A percentile compares a stretch with the other conserved stretches of the same genome.
Evolutionary conservation across 1,140 invertebrate species (phyloP).

Genomic region (Acyrthosiphon pisum): DNA sequence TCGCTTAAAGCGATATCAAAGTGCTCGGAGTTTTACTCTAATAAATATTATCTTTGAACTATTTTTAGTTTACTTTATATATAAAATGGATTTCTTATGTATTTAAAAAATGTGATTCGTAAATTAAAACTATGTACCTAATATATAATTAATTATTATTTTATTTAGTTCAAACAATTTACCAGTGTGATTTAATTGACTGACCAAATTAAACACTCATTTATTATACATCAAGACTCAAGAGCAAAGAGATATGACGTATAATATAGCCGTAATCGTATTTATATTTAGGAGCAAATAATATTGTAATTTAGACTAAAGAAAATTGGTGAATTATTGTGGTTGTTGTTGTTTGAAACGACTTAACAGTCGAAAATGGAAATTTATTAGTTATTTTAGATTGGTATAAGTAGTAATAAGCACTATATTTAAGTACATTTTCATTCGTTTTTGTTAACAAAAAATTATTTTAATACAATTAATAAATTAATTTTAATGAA

Average conservation of each 20-base stretch:
- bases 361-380: background rate
- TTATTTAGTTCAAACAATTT: background rate
- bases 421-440: background rate
- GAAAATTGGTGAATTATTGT: background rate
- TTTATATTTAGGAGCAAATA: background rate
- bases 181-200: background rate
- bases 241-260: background rate
- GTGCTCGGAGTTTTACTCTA: background rate
- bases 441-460: background rate
- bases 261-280: background rate
- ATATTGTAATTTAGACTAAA: background rate
- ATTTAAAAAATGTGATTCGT: background rate
- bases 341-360: background rate
- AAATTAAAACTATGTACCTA: background rate
- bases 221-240: background rate
- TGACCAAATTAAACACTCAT: background rate
- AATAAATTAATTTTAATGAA: background rate
- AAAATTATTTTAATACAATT: conserved; percentile 1
- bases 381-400: background rate
- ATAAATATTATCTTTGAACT: conserved; percentile 4
- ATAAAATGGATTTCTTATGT: background rate
- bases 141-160: background rate
- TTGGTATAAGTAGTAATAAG: background rate
- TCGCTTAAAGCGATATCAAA: background rate
- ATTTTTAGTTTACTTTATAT: background rate